Evolutionary conservation across 2,113 vertebrate species (phyloP).

Genomic region (Odocoileus hemionus): DNA sequence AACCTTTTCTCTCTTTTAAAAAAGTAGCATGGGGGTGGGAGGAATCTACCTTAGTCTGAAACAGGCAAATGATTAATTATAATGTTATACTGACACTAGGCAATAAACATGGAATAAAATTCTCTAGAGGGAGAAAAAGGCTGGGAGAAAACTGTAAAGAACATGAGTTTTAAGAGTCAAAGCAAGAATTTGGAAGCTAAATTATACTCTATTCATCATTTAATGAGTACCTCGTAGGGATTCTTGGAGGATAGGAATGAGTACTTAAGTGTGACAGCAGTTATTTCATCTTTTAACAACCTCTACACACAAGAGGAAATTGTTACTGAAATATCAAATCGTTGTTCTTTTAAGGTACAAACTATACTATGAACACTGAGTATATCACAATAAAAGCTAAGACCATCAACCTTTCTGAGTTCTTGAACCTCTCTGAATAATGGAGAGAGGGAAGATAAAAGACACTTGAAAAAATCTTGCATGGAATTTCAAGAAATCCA

Average conservation of each 20-base stretch:
- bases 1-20: not conserved
- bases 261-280: not conserved
- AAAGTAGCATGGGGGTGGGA: not conserved
- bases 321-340: not conserved
- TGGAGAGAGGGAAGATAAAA: rapidly evolving
- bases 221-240: not conserved
- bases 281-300: not conserved
- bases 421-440: not conserved
- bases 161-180: not conserved
- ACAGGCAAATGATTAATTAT: not conserved
- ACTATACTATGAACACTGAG: not conserved
- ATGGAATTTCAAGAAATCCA: not conserved
- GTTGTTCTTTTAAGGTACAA: not conserved
- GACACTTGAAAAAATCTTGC: not conserved
- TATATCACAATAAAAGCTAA: not conserved
- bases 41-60: not conserved
- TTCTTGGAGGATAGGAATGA: not conserved
- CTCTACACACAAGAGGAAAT: not conserved
- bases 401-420: not conserved
- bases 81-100: not conserved
- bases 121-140: not conserved
- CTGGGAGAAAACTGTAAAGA: not conserved
- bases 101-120: not conserved
- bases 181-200: not conserved
- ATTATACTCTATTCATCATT: not conserved